Evolutionary conservation across 2,888 invertebrate species (phyloP).

Genomic region (Uloborus plumipes): DNA sequence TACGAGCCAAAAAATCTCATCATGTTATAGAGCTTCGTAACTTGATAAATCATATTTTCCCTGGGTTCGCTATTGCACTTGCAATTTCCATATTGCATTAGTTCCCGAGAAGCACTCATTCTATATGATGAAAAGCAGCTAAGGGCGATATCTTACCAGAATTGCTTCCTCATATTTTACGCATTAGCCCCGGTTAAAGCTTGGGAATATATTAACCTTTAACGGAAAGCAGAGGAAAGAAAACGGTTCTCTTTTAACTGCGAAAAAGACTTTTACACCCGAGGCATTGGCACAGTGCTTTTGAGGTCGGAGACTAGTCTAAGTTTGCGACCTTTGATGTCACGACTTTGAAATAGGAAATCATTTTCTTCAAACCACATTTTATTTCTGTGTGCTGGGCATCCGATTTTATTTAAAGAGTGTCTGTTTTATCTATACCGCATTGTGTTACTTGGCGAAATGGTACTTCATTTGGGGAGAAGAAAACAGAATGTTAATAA

Average conservation of each 20-base stretch:
- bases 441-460: too few species aligned
- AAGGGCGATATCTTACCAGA: conserved; percentile 15
- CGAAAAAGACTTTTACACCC: conserved; percentile 2
- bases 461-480: too few species aligned
- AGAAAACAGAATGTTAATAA: too few species aligned
- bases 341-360: conserved; percentile 34
- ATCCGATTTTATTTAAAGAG: too few species aligned
- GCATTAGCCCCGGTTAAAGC: conserved; percentile 15
- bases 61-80: too few species aligned
- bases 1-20: too few species aligned
- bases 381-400: not conserved
- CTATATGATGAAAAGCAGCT: too few species aligned
- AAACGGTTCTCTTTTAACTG: not conserved
- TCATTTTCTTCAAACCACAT: conserved; percentile 19
- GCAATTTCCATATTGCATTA: too few species aligned
- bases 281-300: not conserved
- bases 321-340: conserved; percentile 15
- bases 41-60: too few species aligned
- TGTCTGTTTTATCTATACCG: too few species aligned
- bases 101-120: too few species aligned
- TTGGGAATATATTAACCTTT: conserved; percentile 45
- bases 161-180: conserved; percentile 34
- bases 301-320: not conserved
- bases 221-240: conserved; percentile 4
- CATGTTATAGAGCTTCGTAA: too few species aligned